Evolutionary conservation across 2,797 vertebrate genomes (phyloP), one percentile per base, ranked within the genome.

Genomic region (Liasis olivaceus): DNA sequence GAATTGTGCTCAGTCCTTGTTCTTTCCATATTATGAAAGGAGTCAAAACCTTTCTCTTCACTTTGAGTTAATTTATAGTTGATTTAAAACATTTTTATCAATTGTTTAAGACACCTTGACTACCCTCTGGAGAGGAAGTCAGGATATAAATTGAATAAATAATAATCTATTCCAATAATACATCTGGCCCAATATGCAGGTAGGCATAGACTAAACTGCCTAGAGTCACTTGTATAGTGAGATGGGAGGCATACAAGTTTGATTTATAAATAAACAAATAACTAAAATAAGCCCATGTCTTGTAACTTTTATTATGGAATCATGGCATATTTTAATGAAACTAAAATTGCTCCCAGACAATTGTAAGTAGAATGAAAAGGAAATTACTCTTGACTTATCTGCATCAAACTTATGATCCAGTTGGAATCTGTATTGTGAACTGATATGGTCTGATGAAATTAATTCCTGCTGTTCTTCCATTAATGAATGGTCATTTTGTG

Each of bases 381-480:
- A 24, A n/a, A 51, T 87, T 26, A 87, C 6, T 54, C 31, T 87
- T 91, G 60, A 95, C 20, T 93, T 91, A 47, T 84, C 89, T 91
- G 92, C 69, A 62, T 90, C 91, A 64, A n/a, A 84, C 77, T 14
- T 1, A 72, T 9, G 87, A 12, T 4, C 5, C 62, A 60, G 64
- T 8, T 89, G 77, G 66, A 92, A 0, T 91, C 89, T 58, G 92
- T 93, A 22, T 42, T 54, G 92, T 51, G 58, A 90, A 90, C 54
- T 72, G 85, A 59, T 87, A 9, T 59, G 26, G 13, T 0, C 14
- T 81, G 51, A 94, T n/a, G 59, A 91, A 91, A 66, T 69, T 89
- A 93, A 90, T 91, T 93, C 86, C 91, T 91, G 62, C 85, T 93
- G 85, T 69, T 92, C 66, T 60, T 72, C 77, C 54, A 92, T 94